A percentile compares a stretch with the other conserved stretches of the same genome.
Evolutionary conservation across 2,113 vertebrate genomes (phyloP).

Genomic region (Pluvianellus socialis): DNA sequence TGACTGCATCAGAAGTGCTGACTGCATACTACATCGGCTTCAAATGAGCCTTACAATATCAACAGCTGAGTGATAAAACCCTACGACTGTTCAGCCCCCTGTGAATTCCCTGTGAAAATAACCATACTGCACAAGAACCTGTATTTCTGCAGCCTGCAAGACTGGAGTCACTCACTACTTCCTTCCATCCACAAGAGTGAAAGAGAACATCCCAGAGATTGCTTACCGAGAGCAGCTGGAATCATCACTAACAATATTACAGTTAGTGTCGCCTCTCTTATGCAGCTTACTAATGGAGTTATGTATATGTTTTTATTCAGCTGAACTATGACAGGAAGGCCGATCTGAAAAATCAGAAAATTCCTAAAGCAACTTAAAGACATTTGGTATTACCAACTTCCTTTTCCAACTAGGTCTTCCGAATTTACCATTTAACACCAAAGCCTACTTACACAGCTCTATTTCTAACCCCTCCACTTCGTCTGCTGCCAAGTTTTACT

Average conservation of each 20-base stretch:
- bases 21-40: not conserved
- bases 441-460: not conserved
- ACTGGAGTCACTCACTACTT: not conserved
- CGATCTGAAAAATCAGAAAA: not conserved
- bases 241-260: not conserved
- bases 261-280: not conserved
- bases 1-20: not conserved
- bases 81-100: not conserved
- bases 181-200: not conserved
- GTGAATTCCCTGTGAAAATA: not conserved
- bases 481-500: not conserved
- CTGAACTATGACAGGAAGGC: not conserved
- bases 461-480: not conserved
- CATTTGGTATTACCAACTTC: not conserved
- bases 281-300: not conserved
- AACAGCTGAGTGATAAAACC: not conserved
- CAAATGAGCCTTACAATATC: not conserved
- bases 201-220: not conserved
- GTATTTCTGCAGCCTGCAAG: not conserved
- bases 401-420: not conserved
- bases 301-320: not conserved
- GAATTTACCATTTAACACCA: not conserved
- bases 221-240: not conserved
- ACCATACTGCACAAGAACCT: not conserved
- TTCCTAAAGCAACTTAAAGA: not conserved